Conservation (phyloP, 2,113 vertebrate genomes). For the Emydura subglobosa region DNA sequence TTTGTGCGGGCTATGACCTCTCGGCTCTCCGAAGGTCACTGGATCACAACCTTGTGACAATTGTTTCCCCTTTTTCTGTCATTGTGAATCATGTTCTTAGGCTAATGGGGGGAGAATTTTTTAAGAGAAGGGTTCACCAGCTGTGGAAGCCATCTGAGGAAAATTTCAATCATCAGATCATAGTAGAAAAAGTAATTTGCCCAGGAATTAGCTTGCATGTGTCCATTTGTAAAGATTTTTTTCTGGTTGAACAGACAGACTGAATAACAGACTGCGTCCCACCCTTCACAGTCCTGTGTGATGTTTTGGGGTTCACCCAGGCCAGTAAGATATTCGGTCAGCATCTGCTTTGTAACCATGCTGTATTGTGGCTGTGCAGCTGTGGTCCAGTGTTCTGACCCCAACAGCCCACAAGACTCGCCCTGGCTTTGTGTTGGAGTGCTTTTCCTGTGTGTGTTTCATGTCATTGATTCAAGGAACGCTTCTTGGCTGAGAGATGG, state of each 20-base stretch:
- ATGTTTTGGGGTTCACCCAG: background rate
- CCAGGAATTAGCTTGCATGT: background rate
- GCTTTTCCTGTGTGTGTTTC: no score
- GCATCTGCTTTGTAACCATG: background rate
- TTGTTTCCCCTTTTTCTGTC: background rate
- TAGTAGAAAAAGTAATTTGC: background rate
- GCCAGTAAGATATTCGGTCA: background rate
- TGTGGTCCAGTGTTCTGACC: background rate
- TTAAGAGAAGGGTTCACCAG: background rate
- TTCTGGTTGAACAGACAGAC: background rate
- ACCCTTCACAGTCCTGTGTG: background rate
- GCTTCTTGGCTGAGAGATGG: background rate
- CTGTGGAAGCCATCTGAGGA: background rate
- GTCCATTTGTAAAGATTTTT: background rate
- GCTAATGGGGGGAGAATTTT: background rate
- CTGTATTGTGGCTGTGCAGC: background rate
- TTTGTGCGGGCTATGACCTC: slow-evolving; percentile 69
- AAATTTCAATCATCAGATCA: background rate
- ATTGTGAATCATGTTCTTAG: background rate
- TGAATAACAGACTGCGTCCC: background rate
- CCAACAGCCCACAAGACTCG: background rate
- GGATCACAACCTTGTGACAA: slow-evolving; percentile 70
- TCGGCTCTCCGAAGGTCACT: slow-evolving; percentile 73
- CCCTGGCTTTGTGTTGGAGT: background rate
- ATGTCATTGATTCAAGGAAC: background rate